Base-by-base conservation (phyloP, 1,140 invertebrate species). In the Chlorops oryzae region DNA sequence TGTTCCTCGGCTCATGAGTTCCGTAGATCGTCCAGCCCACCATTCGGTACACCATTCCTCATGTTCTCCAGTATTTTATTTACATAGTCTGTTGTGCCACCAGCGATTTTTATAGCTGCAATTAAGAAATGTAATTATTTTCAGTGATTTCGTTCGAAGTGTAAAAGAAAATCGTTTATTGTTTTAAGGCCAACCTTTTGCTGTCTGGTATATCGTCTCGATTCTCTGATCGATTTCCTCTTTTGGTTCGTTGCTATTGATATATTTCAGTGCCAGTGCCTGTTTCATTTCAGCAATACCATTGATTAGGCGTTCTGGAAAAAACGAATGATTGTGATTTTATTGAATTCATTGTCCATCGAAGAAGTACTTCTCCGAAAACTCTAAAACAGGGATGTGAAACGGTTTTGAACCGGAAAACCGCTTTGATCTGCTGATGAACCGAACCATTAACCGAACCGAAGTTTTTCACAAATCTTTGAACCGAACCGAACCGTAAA, bases 21-120 rank as follows among this genome's bases (percentile, higher is more conserved):
- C 15, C 58, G 60, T 51, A 70, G 43, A 25, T 84, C 84, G 56
- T 85, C 80, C 42, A 86, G 74, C 34, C 84, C 84, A 55, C 83
- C 83, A 53, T 80, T 79, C 18, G 78, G 75, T 56, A 81, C 74
- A 17, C 84, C 84, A 46, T 73, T 73, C 65, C 81, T 85, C 46
- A 87, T 77, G 71, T 86, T 88, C 17, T 88, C 86, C 59, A 92
- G 74, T n/a, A 91, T 80, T 68, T 79, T 82, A 71, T 92, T 92
- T 1, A 92, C 90, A 76, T 86, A 92, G 50, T 92, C 90, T 12
- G 88, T 88, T 15, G 88, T 86, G 56, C 86, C 78, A 41, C 85
- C 89, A 49, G 88, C 90, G 64, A 92, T 86, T 73, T 80, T 81
- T 35, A 83, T 69, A 73, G 81, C 88, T 88, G 78, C 49, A 13